Conservation (phyloP, 1,140 invertebrate genomes). For the Drosophila malerkotliana region DNA sequence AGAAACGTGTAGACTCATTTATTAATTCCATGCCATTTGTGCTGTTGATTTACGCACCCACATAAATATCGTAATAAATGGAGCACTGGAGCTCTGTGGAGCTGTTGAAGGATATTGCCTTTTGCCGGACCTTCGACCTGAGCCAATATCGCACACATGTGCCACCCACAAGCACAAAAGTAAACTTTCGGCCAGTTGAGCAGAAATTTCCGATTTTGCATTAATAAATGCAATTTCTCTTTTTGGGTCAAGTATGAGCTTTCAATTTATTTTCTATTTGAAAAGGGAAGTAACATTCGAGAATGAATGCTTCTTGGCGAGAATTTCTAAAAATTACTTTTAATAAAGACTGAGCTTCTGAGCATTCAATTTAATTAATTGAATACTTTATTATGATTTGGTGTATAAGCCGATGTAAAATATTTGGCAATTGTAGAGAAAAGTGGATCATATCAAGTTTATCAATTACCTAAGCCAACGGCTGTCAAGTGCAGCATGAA, state of each 20-base stretch:
- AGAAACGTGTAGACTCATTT: slow-evolving; percentile 61
- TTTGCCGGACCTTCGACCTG: slow-evolving; percentile 40
- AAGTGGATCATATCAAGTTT: slow-evolving; percentile 18
- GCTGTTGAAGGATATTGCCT: slow-evolving; percentile 42
- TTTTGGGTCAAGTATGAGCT: slow-evolving; percentile 37
- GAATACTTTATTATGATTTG: neutral
- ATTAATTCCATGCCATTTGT: slow-evolving; percentile 82
- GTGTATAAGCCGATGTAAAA: neutral
- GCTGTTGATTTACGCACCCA: slow-evolving; percentile 71
- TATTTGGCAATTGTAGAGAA: slow-evolving; percentile 5
- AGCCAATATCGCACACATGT: slow-evolving; percentile 18
- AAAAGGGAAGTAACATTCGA: slow-evolving; percentile 6
- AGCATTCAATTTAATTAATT: neutral
- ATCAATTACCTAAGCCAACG: slow-evolving; percentile 49
- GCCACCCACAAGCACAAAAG: slow-evolving; percentile 9
- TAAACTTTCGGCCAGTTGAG: slow-evolving; percentile 22
- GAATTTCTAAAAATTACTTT: neutral
- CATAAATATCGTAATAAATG: slow-evolving; percentile 79
- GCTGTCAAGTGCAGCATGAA: slow-evolving; percentile 38
- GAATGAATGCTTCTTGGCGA: neutral
- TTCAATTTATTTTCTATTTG: slow-evolving; percentile 45
- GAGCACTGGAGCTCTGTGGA: slow-evolving; percentile 34
- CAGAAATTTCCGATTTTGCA: slow-evolving; percentile 64
- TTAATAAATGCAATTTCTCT: slow-evolving; percentile 67
- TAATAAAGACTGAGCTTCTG: neutral